Conservation (phyloP, 2,888 invertebrate species). For the Gastracanthus pulcherrimus region DNA sequence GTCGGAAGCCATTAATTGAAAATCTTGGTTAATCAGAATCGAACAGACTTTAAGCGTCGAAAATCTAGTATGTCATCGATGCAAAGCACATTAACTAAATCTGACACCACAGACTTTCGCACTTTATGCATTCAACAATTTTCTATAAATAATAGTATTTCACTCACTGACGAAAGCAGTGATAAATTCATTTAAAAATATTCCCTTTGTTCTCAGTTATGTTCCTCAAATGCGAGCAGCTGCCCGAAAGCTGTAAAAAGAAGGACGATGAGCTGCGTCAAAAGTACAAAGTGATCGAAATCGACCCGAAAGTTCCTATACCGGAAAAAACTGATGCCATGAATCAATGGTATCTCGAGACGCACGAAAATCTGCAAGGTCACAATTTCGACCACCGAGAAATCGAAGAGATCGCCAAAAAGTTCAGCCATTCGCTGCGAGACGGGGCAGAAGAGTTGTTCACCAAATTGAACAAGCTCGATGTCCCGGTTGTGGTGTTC, state of each 20-base stretch:
- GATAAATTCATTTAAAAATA: too few relatives aligned
- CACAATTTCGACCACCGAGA: constrained; percentile 79
- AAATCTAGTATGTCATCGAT: too few relatives aligned
- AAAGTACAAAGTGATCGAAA: constrained; percentile 91
- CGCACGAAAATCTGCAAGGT: constrained; percentile 82
- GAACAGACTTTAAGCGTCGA: too few relatives aligned
- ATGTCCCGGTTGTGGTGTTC: constrained; percentile 94
- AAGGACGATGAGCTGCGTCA: constrained; percentile 82
- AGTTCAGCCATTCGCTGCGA: constrained; percentile 80
- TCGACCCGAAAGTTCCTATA: constrained; percentile 85
- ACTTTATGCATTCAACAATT: too few relatives aligned
- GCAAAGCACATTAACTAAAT: too few relatives aligned
- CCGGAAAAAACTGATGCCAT: constrained; percentile 87
- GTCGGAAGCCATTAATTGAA: too few relatives aligned
- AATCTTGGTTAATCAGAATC: too few relatives aligned
- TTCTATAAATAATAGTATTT: too few relatives aligned
- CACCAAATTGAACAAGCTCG: constrained; percentile 79
- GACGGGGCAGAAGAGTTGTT: constrained; percentile 86
- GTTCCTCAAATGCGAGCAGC: constrained; percentile 85
- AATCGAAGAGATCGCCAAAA: constrained; percentile 79
- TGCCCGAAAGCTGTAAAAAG: constrained; percentile 81
- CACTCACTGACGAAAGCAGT: too few relatives aligned
- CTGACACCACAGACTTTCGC: too few relatives aligned
- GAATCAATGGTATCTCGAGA: constrained; percentile 89
- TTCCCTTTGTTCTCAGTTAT: constrained; percentile 80